A percentile compares a stretch with the other conserved stretches of the same genome.
phyloP scores from a whole-genome alignment of 2,113 vertebrate genomes.

The Entosphenus tridentatus region DNA sequence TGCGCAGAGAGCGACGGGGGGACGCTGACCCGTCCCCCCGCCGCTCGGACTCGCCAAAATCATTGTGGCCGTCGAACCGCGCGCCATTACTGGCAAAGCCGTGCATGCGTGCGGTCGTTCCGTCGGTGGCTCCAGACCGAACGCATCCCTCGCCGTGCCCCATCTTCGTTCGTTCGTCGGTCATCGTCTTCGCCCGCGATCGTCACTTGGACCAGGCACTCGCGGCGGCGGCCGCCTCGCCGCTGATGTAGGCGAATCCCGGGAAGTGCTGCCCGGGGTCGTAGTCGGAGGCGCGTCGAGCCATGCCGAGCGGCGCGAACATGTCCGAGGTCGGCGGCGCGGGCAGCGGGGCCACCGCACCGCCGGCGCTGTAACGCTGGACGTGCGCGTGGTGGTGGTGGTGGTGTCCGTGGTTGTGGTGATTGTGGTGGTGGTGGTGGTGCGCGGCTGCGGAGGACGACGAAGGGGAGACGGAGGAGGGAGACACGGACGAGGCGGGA shows the following conservation, averaged over 20 bases:
- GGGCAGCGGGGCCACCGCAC: neutral
- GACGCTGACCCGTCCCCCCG: too few species aligned
- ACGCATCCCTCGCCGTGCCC: too few species aligned
- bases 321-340: slow-evolving; percentile 26
- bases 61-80: too few species aligned
- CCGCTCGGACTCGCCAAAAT: too few species aligned
- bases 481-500: neutral
- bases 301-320: slow-evolving; percentile 47
- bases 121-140: too few species aligned
- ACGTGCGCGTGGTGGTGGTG: neutral
- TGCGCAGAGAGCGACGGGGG: too few species aligned
- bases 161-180: too few species aligned
- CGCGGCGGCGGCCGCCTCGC: slow-evolving; percentile 56
- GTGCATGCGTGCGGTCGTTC: too few species aligned
- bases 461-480: neutral
- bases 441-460: slow-evolving; percentile 43
- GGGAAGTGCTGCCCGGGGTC: slow-evolving; percentile 98
- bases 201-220: slow-evolving; percentile 5
- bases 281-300: slow-evolving; percentile 84
- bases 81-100: too few species aligned
- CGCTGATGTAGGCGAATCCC: slow-evolving; percentile 91
- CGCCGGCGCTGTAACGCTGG: neutral
- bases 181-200: neutral
- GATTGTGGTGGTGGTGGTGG: slow-evolving; percentile 78
- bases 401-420: slow-evolving; percentile 27